Percentiles rank a stretch among this genome's conserved stretches.
Conservation (phyloP, 1,140 invertebrate genomes). For the Whitmania pigra region DNA sequence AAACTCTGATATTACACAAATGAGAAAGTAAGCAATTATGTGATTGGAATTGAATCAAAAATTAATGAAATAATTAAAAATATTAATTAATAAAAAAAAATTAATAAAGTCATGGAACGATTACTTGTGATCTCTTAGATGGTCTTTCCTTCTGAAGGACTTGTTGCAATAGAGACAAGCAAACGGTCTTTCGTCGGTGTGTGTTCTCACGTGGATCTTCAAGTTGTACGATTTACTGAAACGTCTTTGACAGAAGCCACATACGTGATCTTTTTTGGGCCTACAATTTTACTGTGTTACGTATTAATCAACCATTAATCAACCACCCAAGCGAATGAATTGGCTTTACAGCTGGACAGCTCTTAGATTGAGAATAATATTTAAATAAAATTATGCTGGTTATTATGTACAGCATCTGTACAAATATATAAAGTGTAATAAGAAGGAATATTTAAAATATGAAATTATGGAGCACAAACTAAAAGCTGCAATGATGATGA, state of each 20-base stretch:
- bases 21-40: no score
- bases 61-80: no score
- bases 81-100: not conserved
- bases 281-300: not conserved
- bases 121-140: conserved; percentile 87
- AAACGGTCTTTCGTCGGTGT: conserved; percentile 92
- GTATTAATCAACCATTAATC: no score
- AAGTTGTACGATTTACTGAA: conserved; percentile 92
- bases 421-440: no score
- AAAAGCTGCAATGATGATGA: no score
- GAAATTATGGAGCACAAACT: no score
- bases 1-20: no score
- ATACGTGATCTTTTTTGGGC: conserved; percentile 48
- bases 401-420: not conserved
- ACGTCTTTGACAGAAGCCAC: conserved; percentile 82
- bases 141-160: conserved; percentile 87
- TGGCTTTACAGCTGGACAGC: not conserved
- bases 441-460: no score
- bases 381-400: not conserved
- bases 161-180: conserved; percentile 95
- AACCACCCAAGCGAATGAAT: no score
- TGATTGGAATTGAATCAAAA: no score
- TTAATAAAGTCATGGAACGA: not conserved
- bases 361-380: not conserved
- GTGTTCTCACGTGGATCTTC: conserved; percentile 87